phyloP scores from a whole-genome alignment of 2,888 invertebrate species.

The Thymelicus acteon region DNA sequence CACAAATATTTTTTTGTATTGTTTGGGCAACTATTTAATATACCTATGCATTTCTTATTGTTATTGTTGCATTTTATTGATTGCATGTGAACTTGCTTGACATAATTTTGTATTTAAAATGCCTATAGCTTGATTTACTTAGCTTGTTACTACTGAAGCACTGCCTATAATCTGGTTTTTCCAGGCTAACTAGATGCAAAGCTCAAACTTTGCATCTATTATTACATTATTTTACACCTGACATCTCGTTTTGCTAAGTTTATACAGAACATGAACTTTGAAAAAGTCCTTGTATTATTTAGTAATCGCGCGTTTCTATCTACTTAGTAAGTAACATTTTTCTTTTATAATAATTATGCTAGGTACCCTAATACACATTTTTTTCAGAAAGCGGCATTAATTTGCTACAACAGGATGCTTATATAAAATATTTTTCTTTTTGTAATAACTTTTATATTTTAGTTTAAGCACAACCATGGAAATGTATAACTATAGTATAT shows the following conservation, averaged over 20 bases:
- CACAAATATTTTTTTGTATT: background rate
- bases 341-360: background rate
- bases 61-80: constrained; percentile 5
- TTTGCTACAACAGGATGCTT: background rate
- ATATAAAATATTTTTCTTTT: constrained; percentile 1
- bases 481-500: constrained; percentile 17
- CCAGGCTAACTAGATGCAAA: too few relatives aligned
- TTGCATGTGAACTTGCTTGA: background rate
- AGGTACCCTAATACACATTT: background rate
- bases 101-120: background rate
- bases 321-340: background rate
- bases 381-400: background rate
- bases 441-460: constrained; percentile 22
- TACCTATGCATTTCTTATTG: background rate
- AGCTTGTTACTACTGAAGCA: background rate
- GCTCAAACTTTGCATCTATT: too few relatives aligned
- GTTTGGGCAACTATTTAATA: background rate
- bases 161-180: too few relatives aligned
- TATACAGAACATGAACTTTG: too few relatives aligned
- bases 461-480: constrained; percentile 23
- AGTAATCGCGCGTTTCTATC: too few relatives aligned
- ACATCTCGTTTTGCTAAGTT: too few relatives aligned
- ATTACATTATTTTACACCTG: too few relatives aligned
- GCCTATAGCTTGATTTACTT: background rate
- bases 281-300: too few relatives aligned